Conservation (phyloP, 2,888 invertebrate genomes). For the Adelphocoris suturalis region DNA sequence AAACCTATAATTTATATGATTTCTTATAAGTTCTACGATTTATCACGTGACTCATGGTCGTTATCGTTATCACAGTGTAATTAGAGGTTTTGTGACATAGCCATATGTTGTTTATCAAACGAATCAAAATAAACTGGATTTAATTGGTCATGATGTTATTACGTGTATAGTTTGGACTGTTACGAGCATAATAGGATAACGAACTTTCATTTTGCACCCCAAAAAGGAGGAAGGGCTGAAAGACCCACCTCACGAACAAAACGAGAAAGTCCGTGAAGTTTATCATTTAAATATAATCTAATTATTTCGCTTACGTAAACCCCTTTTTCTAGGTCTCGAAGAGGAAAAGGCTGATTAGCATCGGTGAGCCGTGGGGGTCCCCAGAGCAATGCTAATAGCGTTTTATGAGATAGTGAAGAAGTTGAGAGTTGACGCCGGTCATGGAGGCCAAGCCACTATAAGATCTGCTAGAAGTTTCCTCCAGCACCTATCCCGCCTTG, state of each 20-base stretch:
- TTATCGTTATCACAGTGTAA: too few species aligned
- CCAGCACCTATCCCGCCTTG: background rate
- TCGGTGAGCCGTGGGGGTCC: conserved; percentile 29
- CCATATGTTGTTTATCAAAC: too few species aligned
- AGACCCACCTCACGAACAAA: conserved; percentile 48
- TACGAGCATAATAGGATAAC: background rate
- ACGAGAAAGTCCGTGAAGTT: conserved; percentile 63
- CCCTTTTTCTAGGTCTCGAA: conserved; percentile 21
- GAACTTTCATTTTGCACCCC: conserved; percentile 43
- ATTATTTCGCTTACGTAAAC: conserved; percentile 59
- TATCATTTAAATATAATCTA: conserved; percentile 67
- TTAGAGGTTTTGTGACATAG: too few species aligned
- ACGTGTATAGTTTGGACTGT: too few species aligned
- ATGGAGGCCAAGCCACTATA: conserved; percentile 11
- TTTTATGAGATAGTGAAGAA: conserved; percentile 49
- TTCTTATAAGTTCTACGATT: too few species aligned
- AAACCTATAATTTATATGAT: too few species aligned
- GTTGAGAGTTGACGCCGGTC: conserved; percentile 48
- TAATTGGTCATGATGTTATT: too few species aligned
- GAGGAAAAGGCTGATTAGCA: conserved; percentile 45
- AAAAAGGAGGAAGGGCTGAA: background rate
- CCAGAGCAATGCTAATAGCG: conserved; percentile 46
- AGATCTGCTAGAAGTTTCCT: conserved; percentile 23
- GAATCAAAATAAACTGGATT: too few species aligned
- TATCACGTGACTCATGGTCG: too few species aligned